Conservation (phyloP, 2,797 vertebrate genomes). For the Xenentodon cancila region DNA sequence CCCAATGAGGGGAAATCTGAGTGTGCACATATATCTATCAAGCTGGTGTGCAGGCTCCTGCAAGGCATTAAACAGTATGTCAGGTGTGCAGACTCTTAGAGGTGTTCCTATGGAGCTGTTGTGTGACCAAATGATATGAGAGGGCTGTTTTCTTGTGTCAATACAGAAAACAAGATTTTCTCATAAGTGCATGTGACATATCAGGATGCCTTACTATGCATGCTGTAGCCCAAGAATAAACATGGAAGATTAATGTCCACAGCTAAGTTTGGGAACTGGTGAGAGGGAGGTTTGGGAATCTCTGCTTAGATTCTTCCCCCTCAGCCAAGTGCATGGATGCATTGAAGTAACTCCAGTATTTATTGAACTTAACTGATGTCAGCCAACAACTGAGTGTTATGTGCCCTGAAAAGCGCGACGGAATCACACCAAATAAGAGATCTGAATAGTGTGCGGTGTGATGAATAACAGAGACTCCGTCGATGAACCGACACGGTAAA, state of each 20-base stretch:
- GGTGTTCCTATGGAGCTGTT: conserved; percentile 27
- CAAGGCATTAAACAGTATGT: conserved; percentile 40
- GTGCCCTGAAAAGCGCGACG: conserved; percentile 12
- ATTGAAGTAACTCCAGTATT: too few species aligned
- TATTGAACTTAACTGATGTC: too few species aligned
- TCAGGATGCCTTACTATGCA: too few species aligned
- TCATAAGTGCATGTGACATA: too few species aligned
- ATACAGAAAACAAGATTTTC: too few species aligned
- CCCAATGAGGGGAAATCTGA: conserved; percentile 29
- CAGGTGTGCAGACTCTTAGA: conserved; percentile 25
- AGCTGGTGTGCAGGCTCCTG: conserved; percentile 22
- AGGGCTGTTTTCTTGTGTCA: conserved; percentile 8
- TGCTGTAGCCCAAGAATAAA: too few species aligned
- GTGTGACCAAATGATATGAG: conserved; percentile 17
- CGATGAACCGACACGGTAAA: conserved; percentile 3
- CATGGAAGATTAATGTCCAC: too few species aligned
- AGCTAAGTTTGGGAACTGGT: too few species aligned
- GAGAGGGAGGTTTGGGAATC: too few species aligned
- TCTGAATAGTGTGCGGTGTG: conserved; percentile 21
- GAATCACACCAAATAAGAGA: conserved; percentile 14
- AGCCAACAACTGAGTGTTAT: conserved; percentile 11
- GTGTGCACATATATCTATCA: conserved; percentile 11
- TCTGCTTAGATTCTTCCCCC: too few species aligned
- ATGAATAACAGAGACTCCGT: conserved; percentile 31
- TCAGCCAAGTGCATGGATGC: too few species aligned